Base-by-base conservation (phyloP, 2,888 invertebrate species). In the Synergus umbraculus region DNA sequence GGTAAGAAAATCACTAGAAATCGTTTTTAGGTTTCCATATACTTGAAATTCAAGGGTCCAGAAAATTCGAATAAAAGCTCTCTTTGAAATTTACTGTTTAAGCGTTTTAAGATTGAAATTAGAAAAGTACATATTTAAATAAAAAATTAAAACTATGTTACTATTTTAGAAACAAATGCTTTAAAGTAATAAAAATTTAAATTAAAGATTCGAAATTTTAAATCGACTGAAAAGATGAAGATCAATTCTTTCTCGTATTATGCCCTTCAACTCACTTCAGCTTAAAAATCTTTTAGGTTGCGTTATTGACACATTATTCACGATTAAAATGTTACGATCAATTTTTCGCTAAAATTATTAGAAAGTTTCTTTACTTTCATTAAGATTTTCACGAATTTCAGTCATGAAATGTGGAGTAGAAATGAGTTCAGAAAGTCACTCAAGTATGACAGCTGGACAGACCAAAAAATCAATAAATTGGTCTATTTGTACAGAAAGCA, bases 401-500 rank as follows among this genome's bases (percentile, higher is more conserved):
- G 46, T 54, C 37, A 73, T 73, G 49, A 73, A 49, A 73, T 73
- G 69, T 73, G 49, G 69, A 73, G 69, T 54, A 29, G 49, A 13
- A 22, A 63, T 44, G 44, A 60, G 10, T 5, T 49, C n/a, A 37
- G 13, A 37, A 15, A 9, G 44, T 44, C 29, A 22, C 41, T 22
- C 10, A 65, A 18, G 5, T n/a, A n/a, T 41, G 79, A 83, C 73
- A 69, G 80, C 80, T 88, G 89, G 88, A 79, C 85, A 29, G 80
- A 85, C 41, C 64, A 79, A 63, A 79, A 86, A 49, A 83, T 87
- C 78, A 81, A 81, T 63, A 84, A 84, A 79, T 84, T 90, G 44
- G 84, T 85, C 4, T 78, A 76, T 22, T 83, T 88, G 49, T 88
- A 87, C 79, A 81, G 81, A 41, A 83, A 78, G 49, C 82, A 87